A percentile compares a stretch with the other conserved stretches of the same genome.
Conservation (phyloP, 1,140 invertebrate species). For the Brachionus paranguensis region DNA sequence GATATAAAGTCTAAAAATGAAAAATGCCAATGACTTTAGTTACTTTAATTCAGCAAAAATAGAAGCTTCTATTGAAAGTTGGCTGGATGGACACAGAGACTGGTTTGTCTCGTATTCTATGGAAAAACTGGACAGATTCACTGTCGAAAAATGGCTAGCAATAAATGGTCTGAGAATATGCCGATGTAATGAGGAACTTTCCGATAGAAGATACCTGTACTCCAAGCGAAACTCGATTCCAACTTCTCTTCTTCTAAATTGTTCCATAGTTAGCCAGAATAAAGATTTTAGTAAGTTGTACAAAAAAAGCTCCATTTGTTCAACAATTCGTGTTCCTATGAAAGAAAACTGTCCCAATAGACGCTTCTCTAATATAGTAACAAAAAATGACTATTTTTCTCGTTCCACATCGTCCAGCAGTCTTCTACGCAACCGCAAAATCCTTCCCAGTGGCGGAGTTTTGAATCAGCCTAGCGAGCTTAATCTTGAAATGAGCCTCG, state of each 20-base stretch:
- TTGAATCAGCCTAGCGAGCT: neutral
- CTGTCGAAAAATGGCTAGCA: constrained; percentile 55
- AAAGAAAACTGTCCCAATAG: neutral
- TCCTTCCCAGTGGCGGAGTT: neutral
- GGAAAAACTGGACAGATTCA: constrained; percentile 50
- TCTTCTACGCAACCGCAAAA: neutral
- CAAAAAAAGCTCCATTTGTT: neutral
- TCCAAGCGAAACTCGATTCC: constrained; percentile 5
- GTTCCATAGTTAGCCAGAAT: neutral
- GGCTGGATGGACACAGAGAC: constrained; percentile 53
- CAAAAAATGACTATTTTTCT: neutral
- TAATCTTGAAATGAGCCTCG: neutral
- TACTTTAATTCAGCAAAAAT: neutral
- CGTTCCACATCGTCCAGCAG: neutral
- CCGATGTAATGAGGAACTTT: neutral
- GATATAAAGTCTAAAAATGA: neutral
- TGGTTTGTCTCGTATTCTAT: constrained; percentile 52
- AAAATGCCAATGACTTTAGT: neutral
- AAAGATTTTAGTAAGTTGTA: constrained; percentile 29
- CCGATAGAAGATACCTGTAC: neutral
- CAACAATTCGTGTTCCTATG: neutral
- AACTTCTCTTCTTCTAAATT: neutral
- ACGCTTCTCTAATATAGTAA: neutral
- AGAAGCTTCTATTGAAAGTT: constrained; percentile 48
- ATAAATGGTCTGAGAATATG: constrained; percentile 48